Evolutionary conservation across 2,113 vertebrate genomes (phyloP).

Genomic region (Chionodraco myersi): DNA sequence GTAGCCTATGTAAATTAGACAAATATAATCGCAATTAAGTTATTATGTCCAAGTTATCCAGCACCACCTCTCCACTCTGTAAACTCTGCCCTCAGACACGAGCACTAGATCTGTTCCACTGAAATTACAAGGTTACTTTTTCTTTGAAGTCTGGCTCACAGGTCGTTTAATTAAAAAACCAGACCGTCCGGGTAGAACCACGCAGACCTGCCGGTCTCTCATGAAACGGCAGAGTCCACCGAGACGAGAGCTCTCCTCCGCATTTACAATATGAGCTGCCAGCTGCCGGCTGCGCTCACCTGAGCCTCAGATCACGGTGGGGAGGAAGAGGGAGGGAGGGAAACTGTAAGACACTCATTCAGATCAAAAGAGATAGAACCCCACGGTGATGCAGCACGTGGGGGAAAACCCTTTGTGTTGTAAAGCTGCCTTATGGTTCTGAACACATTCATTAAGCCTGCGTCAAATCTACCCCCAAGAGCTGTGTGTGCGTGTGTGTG

Average conservation of each 20-base stretch:
- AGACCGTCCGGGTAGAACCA: slow-evolving; percentile 17
- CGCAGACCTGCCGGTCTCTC: slow-evolving; percentile 20
- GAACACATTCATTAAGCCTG: slow-evolving; percentile 62
- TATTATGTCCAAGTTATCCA: no score
- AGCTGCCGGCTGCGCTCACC: slow-evolving; percentile 45
- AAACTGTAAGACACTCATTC: neutral
- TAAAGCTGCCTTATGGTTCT: slow-evolving; percentile 42
- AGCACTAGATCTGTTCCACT: neutral
- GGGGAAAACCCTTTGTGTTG: slow-evolving; percentile 15
- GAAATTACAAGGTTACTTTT: slow-evolving; percentile 28
- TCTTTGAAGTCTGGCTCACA: slow-evolving; percentile 38
- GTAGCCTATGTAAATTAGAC: no score
- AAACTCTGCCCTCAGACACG: neutral
- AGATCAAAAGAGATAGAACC: neutral
- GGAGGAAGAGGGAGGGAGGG: neutral
- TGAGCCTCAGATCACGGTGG: slow-evolving; percentile 30
- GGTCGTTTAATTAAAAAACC: slow-evolving; percentile 50
- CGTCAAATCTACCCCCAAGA: slow-evolving; percentile 52
- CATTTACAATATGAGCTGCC: slow-evolving; percentile 25
- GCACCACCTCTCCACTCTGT: no score
- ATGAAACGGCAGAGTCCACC: slow-evolving; percentile 27
- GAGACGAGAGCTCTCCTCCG: slow-evolving; percentile 35
- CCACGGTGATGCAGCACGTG: slow-evolving; percentile 4
- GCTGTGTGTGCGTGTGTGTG: neutral
- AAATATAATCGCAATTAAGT: no score